Percentiles rank a stretch among this genome's conserved stretches.
Conservation (phyloP, 2,888 invertebrate species). For the Carpatolechia fugitivella region DNA sequence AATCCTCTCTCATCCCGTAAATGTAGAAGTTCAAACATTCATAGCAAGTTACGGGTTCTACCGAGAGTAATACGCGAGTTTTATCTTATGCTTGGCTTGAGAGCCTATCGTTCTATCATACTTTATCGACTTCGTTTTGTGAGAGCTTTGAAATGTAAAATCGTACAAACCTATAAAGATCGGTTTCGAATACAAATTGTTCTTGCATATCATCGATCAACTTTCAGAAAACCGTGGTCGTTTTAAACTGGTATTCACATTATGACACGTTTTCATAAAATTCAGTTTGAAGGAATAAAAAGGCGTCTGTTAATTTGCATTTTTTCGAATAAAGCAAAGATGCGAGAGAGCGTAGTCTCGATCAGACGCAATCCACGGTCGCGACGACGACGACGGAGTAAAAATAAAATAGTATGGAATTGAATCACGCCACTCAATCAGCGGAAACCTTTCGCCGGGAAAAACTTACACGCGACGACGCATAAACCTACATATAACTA, state of each 20-base stretch:
- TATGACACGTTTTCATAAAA: constrained; percentile 6
- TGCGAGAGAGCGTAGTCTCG: background rate
- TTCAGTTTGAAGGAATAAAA: constrained; percentile 1
- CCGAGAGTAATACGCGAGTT: constrained; percentile 10
- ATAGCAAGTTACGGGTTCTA: constrained; percentile 15
- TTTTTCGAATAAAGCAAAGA: background rate
- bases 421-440: background rate
- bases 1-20: constrained; percentile 13
- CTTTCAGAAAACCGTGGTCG: background rate
- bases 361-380: constrained; percentile 3
- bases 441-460: background rate
- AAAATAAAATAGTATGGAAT: constrained; percentile 4
- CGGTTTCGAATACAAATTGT: constrained; percentile 2
- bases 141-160: constrained; percentile 4
- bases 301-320: background rate
- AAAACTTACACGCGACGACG: background rate
- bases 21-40: constrained; percentile 18
- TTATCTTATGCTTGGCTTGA: constrained; percentile 6
- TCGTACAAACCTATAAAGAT: background rate
- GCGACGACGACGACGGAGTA: background rate
- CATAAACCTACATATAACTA: background rate
- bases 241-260: background rate
- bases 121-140: constrained; percentile 9
- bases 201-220: constrained; percentile 2
- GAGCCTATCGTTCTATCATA: background rate